A percentile compares a stretch with the other conserved stretches of the same genome.
These are phyloP conservation scores for Spongilla lacustris DNA, from an alignment of 37 sponge, comb jelly and placozoan genomes.

Conservation along the genomic window DNA sequence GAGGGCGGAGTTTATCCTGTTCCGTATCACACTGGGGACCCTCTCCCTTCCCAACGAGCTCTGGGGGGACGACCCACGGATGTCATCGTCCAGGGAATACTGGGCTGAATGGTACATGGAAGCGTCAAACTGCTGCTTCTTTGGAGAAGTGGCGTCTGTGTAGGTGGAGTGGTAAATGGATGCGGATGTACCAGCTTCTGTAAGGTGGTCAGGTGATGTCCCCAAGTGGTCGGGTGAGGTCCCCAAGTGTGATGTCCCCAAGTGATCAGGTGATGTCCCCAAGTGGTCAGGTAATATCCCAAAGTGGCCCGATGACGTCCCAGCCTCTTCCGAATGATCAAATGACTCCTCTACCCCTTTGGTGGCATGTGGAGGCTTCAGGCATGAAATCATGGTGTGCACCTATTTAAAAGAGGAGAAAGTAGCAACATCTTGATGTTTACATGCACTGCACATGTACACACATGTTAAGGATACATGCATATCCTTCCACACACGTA, in stretches of 20 bases:
- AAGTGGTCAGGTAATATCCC: no score
- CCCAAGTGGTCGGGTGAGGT: no score
- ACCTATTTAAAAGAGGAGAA: constrained; percentile 10
- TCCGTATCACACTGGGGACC: not conserved
- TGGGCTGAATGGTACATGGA: constrained; percentile 35
- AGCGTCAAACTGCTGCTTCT: not conserved
- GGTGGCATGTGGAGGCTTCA: constrained; percentile 12
- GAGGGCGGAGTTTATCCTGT: not conserved
- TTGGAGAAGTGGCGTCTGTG: not conserved
- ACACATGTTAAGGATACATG: no score
- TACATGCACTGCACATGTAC: not conserved
- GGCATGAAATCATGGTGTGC: constrained; percentile 42
- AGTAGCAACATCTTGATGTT: not conserved
- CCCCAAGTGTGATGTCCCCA: no score
- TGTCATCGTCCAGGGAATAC: not conserved
- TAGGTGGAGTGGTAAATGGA: constrained; percentile 46
- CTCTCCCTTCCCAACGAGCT: no score
- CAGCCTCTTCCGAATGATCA: not conserved
- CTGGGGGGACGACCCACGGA: not conserved
- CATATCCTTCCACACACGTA: no score
- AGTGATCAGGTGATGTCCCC: no score
- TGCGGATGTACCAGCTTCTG: not conserved
- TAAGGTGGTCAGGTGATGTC: not conserved
- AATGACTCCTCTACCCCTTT: not conserved
- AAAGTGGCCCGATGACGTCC: not conserved